Conservation (phyloP, 2,113 vertebrate species). For the Chrysemys picta region DNA sequence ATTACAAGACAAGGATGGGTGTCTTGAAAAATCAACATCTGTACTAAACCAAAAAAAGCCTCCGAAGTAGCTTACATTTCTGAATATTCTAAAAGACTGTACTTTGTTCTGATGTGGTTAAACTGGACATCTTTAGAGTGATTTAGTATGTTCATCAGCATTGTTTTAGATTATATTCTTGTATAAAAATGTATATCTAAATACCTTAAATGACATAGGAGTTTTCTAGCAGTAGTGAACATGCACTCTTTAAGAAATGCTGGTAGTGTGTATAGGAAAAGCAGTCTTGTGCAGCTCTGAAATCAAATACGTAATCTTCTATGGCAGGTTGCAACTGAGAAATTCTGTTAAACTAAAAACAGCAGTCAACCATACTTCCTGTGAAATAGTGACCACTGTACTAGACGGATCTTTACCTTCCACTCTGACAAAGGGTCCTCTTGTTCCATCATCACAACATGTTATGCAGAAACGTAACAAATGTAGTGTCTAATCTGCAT, state of each 20-base stretch:
- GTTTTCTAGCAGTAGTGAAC: conserved; percentile 46
- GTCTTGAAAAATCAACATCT: not conserved
- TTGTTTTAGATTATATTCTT: conserved; percentile 33
- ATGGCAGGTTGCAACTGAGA: not conserved
- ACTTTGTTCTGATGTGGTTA: not conserved
- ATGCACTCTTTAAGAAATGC: conserved; percentile 23
- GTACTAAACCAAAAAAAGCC: not conserved
- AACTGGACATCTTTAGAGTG: conserved; percentile 11
- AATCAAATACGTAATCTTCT: not conserved
- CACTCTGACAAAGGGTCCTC: conserved; percentile 16
- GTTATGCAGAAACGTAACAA: not conserved
- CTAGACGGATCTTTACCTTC: not conserved
- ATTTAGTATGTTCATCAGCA: not conserved
- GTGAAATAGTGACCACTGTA: not conserved
- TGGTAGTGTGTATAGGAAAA: conserved; percentile 15
- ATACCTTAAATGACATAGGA: conserved; percentile 6
- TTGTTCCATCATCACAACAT: not conserved
- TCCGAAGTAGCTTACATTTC: not conserved
- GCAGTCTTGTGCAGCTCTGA: not conserved
- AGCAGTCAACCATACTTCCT: not conserved
- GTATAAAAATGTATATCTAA: conserved; percentile 31
- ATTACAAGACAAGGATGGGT: not conserved
- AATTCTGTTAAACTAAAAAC: not conserved
- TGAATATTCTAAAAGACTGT: not conserved
- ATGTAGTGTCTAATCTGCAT: not conserved